phyloP scores from a whole-genome alignment of 2,888 invertebrate species.

The Endotricha flammealis region DNA sequence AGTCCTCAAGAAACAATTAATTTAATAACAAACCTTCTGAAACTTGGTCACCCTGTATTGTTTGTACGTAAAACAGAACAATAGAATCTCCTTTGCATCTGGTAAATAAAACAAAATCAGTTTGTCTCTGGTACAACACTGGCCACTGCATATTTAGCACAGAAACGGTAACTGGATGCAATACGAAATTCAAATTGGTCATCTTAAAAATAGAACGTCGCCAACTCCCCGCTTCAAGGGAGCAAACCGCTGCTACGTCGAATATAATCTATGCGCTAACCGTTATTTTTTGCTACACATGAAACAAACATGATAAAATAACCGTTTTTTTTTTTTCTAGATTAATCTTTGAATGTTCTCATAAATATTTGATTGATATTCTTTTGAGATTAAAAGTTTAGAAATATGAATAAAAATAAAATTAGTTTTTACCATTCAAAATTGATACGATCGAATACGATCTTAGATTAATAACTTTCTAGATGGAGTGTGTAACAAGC shows the following conservation, averaged over 20 bases:
- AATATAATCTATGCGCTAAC: constrained; percentile 11
- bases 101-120: constrained; percentile 42
- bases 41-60: constrained; percentile 20
- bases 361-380: too few species aligned
- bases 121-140: constrained; percentile 29
- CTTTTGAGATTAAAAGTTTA: too few species aligned
- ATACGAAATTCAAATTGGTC: constrained; percentile 56
- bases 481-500: too few species aligned
- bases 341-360: background rate
- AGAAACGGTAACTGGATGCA: constrained; percentile 38
- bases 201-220: constrained; percentile 48
- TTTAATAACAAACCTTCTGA: too few species aligned
- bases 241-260: constrained; percentile 42
- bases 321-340: background rate
- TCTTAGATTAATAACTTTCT: too few species aligned
- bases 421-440: too few species aligned
- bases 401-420: too few species aligned
- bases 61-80: constrained; percentile 16
- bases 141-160: constrained; percentile 54
- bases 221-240: constrained; percentile 21
- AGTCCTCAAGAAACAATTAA: too few species aligned
- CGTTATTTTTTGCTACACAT: background rate
- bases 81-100: constrained; percentile 35
- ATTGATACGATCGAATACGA: too few species aligned
- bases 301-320: background rate